These are phyloP conservation scores for Nesidiocoris tenuis DNA, from an alignment of 2,888 invertebrate species.

Conservation along the genomic window DNA sequence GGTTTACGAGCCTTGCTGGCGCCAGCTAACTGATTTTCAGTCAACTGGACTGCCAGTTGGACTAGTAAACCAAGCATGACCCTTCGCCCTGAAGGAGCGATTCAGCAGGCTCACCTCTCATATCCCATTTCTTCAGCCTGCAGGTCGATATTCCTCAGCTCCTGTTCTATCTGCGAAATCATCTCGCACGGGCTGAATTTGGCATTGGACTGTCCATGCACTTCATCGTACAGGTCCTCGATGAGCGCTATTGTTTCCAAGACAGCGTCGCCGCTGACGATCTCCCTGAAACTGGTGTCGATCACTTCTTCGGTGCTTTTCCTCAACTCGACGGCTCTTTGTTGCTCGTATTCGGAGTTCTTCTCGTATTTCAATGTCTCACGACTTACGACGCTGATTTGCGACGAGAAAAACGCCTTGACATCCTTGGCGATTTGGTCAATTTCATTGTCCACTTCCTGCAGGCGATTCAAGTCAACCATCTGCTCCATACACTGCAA, in stretches of 20 bases:
- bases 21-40: no score
- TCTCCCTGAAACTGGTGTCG: slow-evolving; percentile 27
- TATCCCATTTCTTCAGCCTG: slow-evolving; percentile 17
- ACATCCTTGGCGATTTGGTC: slow-evolving; percentile 7
- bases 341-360: slow-evolving; percentile 10
- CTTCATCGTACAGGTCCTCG: slow-evolving; percentile 22
- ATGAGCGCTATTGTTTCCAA: slow-evolving; percentile 30
- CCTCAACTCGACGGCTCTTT: slow-evolving; percentile 26
- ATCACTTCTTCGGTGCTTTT: not conserved
- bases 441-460: slow-evolving; percentile 7
- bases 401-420: slow-evolving; percentile 8
- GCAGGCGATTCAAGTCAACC: slow-evolving; percentile 20
- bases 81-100: no score
- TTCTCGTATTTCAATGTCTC: slow-evolving; percentile 17
- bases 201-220: slow-evolving; percentile 23
- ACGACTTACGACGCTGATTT: slow-evolving; percentile 5
- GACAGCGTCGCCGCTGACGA: slow-evolving; percentile 22
- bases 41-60: no score
- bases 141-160: slow-evolving; percentile 18
- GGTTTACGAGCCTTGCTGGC: no score
- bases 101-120: no score
- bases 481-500: slow-evolving; percentile 40
- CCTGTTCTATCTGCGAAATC: slow-evolving; percentile 29
- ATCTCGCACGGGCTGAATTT: slow-evolving; percentile 20
- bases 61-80: no score